A percentile compares a stretch with the other conserved stretches of the same genome.
These are phyloP conservation scores for Hydrotaea diabolus DNA, from an alignment of 2,888 invertebrate genomes.

Conservation along the genomic window DNA sequence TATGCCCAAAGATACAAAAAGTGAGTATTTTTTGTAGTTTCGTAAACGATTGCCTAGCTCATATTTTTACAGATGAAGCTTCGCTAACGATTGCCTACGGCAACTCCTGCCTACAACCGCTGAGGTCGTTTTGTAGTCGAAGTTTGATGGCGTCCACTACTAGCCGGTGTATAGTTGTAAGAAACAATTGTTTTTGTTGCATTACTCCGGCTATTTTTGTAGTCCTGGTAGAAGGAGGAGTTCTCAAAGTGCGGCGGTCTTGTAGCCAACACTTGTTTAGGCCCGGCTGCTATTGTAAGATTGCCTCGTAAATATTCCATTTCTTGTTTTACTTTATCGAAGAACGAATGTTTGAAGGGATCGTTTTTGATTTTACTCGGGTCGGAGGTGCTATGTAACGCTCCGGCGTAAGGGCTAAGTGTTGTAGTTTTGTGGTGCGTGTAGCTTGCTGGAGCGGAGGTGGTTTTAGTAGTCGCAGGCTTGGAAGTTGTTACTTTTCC, in stretches of 20 bases:
- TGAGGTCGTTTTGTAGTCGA: constrained; percentile 38
- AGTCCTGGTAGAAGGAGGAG: constrained; percentile 11
- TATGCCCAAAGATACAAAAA: neutral
- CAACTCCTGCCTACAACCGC: neutral
- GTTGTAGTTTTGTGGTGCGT: constrained; percentile 2
- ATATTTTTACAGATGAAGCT: no score
- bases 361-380: constrained; percentile 47
- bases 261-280: neutral
- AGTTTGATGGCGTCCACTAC: neutral
- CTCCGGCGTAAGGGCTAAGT: neutral
- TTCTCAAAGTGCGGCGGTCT: constrained; percentile 19
- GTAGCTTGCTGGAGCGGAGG: neutral
- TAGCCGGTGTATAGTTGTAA: constrained; percentile 24
- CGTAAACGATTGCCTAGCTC: no score
- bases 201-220: constrained; percentile 28
- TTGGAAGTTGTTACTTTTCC: no score
- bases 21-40: constrained; percentile 4
- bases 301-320: constrained; percentile 33
- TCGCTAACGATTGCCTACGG: neutral
- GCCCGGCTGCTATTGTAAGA: constrained; percentile 15
- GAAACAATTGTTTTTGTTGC: constrained; percentile 17
- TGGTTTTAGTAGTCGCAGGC: neutral
- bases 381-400: neutral
- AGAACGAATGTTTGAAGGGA: constrained; percentile 67
- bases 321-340: constrained; percentile 61